Conservation (phyloP, 2,797 vertebrate species). For the Acipenser ruthenus region DNA sequence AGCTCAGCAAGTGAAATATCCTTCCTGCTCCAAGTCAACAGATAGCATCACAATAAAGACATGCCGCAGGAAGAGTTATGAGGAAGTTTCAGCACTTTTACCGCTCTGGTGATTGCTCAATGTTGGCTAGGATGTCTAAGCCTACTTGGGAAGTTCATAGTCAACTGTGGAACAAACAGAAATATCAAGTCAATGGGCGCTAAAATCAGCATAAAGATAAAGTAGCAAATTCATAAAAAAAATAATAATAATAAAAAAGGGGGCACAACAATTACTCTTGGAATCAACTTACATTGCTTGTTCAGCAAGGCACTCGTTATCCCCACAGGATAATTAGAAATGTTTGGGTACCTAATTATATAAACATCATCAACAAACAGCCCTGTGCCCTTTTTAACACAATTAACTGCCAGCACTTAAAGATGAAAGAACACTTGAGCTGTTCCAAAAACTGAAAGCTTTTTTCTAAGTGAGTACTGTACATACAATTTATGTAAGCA, state of each 20-base stretch:
- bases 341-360: conserved; percentile 66
- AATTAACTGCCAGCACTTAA: conserved; percentile 1
- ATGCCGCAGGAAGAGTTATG: conserved; percentile 1
- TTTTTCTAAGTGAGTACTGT: too few relatives aligned
- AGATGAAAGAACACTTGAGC: background rate
- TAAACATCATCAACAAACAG: conserved; percentile 62
- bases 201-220: too few relatives aligned
- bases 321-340: conserved; percentile 70
- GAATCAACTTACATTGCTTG: too few relatives aligned
- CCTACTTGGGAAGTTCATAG: too few relatives aligned
- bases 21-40: conserved; percentile 24
- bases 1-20: conserved; percentile 28
- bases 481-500: too few relatives aligned
- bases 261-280: too few relatives aligned
- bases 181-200: too few relatives aligned
- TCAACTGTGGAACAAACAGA: too few relatives aligned
- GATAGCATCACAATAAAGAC: conserved; percentile 37
- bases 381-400: background rate
- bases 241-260: too few relatives aligned
- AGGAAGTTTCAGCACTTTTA: conserved; percentile 11
- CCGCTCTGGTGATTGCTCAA: background rate
- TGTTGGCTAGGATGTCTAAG: too few relatives aligned
- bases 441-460: background rate
- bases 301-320: conserved; percentile 59
- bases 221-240: too few relatives aligned